A percentile compares a stretch with the other conserved stretches of the same genome.
These are phyloP conservation scores for Carettochelys insculpta DNA, from an alignment of 2,113 vertebrate genomes.

Conservation along the genomic window DNA sequence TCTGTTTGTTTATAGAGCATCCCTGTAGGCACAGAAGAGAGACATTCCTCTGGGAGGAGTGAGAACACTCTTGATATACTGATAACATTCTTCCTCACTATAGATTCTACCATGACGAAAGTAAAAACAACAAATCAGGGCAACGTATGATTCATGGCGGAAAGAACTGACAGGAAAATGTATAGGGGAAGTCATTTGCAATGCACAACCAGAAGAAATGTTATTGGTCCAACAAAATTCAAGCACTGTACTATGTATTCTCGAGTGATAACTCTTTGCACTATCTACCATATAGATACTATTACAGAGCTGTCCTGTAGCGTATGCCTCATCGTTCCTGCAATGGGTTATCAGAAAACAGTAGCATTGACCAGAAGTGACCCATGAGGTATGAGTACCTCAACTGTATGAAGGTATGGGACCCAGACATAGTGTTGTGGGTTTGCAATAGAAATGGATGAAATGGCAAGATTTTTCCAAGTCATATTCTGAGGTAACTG, in stretches of 20 bases:
- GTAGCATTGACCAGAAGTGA: not conserved
- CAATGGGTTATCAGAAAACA: rapidly evolving
- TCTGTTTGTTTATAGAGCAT: too few species aligned
- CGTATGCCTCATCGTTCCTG: not conserved
- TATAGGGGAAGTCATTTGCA: not conserved
- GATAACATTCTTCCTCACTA: too few species aligned
- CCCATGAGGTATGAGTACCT: not conserved
- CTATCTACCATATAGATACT: not conserved
- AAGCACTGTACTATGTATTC: not conserved
- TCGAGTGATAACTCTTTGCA: not conserved
- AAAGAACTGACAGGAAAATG: not conserved
- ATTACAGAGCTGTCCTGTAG: not conserved
- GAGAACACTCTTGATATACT: too few species aligned
- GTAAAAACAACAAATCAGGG: too few species aligned
- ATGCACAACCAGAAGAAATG: not conserved
- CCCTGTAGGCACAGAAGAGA: too few species aligned
- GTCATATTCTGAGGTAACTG: rapidly evolving
- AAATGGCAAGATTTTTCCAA: rapidly evolving
- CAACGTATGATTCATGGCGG: too few species aligned
- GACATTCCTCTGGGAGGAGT: too few species aligned
- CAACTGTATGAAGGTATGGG: not conserved
- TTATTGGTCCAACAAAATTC: not conserved
- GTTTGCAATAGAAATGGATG: rapidly evolving
- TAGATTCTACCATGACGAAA: too few species aligned
- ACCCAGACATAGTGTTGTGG: not conserved